Evolutionary conservation across 2,888 invertebrate genomes (phyloP).

Genomic region (Aproaerema taeniolella): DNA sequence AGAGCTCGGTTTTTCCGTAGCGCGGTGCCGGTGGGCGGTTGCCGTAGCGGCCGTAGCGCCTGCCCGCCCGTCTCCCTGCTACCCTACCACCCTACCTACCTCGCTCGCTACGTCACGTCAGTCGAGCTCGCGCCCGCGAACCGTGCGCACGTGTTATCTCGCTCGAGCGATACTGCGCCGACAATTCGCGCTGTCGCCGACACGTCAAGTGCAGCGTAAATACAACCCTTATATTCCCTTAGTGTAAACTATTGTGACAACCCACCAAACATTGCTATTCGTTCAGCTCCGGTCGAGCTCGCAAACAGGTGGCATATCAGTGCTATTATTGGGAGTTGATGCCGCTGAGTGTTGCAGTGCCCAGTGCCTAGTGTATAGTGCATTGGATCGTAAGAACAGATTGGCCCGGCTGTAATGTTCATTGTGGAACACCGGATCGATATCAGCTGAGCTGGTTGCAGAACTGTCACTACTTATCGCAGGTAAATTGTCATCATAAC

Average conservation of each 20-base stretch:
- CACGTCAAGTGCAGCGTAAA: constrained; percentile 7
- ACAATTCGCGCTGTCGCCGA: constrained; percentile 31
- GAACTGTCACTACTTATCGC: constrained; percentile 39
- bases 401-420: constrained; percentile 27
- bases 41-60: constrained; percentile 52
- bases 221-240: constrained; percentile 8
- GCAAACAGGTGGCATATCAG: constrained; percentile 58
- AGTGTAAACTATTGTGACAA: background rate
- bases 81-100: constrained; percentile 34
- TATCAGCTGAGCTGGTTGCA: constrained; percentile 60
- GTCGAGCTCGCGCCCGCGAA: constrained; percentile 46
- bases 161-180: constrained; percentile 16
- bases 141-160: constrained; percentile 30
- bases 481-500: constrained; percentile 38
- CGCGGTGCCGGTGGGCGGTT: constrained; percentile 59
- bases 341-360: constrained; percentile 40
- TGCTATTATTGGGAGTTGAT: constrained; percentile 54
- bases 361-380: constrained; percentile 36
- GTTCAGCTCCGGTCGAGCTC: constrained; percentile 11
- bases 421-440: constrained; percentile 49
- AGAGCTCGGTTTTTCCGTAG: constrained; percentile 59
- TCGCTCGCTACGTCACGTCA: constrained; percentile 63
- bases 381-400: constrained; percentile 38
- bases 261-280: background rate
- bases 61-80: constrained; percentile 26